Percentiles rank a stretch among this genome's conserved stretches.
phyloP scores from a whole-genome alignment of 1,140 invertebrate genomes.

The Drosophila yakuba region DNA sequence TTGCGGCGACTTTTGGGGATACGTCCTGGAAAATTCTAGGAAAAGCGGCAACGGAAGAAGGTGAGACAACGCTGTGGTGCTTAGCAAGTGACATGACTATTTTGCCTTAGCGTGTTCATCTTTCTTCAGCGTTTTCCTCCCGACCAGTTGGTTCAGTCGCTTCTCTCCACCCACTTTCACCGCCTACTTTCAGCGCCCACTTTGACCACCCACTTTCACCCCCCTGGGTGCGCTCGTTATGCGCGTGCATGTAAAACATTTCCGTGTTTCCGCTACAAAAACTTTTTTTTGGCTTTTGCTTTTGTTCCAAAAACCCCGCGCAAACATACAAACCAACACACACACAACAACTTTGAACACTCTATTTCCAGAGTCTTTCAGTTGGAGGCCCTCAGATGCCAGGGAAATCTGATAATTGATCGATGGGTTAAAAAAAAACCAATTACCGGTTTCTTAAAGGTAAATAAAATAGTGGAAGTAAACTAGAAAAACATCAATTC shows the following conservation, averaged over 20 bases:
- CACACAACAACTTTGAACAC: neutral
- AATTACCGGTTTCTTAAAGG: neutral
- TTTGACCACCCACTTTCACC: neutral
- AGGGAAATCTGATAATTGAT: neutral
- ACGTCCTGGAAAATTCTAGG: constrained; percentile 10
- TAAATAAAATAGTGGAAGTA: too few relatives aligned
- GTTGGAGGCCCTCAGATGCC: neutral
- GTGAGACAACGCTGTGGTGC: neutral
- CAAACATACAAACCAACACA: constrained; percentile 28
- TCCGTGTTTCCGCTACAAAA: constrained; percentile 79
- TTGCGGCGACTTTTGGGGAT: constrained; percentile 28
- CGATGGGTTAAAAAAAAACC: neutral
- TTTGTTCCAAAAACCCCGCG: constrained; percentile 31
- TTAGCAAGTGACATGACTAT: constrained; percentile 48
- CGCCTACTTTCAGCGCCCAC: neutral
- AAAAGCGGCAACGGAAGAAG: neutral
- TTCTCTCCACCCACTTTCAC: neutral
- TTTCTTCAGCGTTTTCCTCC: constrained; percentile 10
- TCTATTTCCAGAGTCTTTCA: neutral
- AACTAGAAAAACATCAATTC: too few relatives aligned
- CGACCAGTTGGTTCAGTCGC: constrained; percentile 12
- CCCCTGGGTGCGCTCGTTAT: constrained; percentile 22
- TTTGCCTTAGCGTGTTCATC: constrained; percentile 32
- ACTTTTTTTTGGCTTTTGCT: constrained; percentile 73
- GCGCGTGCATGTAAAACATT: constrained; percentile 78